A percentile compares a stretch with the other conserved stretches of the same genome.
Conservation (phyloP, 2,797 vertebrate species). For the Eptatretus atami region DNA sequence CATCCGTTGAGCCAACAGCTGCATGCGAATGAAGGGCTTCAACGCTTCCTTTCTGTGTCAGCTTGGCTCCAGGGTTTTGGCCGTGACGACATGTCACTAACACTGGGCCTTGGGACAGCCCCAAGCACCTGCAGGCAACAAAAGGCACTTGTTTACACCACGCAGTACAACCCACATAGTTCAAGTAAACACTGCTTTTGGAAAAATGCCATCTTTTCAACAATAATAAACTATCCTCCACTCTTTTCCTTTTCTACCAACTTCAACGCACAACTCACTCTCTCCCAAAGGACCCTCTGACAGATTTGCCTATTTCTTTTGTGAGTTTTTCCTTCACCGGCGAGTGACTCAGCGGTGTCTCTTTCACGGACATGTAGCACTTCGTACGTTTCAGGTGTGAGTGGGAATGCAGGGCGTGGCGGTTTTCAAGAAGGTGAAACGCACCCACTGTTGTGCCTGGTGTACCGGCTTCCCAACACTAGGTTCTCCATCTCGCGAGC, state of each 20-base stretch:
- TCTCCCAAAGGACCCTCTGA: slow-evolving; percentile 94
- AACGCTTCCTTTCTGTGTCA: slow-evolving; percentile 83
- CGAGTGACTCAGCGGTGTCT: slow-evolving; percentile 75
- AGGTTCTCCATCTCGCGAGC: background rate
- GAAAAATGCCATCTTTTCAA: too few relatives aligned
- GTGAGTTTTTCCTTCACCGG: slow-evolving; percentile 93
- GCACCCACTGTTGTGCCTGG: background rate
- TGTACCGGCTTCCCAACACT: background rate
- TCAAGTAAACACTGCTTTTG: too few relatives aligned
- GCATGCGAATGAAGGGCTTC: slow-evolving; percentile 98
- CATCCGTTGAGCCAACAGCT: slow-evolving; percentile 80
- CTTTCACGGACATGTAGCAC: slow-evolving; percentile 96
- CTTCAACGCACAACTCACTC: slow-evolving; percentile 24
- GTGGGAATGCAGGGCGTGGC: slow-evolving; percentile 58
- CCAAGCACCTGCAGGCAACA: slow-evolving; percentile 35
- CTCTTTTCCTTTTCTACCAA: too few relatives aligned
- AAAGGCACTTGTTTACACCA: slow-evolving; percentile 18
- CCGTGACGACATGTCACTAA: slow-evolving; percentile 89
- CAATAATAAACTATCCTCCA: too few relatives aligned
- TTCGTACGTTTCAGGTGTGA: slow-evolving; percentile 90
- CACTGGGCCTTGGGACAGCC: slow-evolving; percentile 85
- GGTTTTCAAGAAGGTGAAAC: slow-evolving; percentile 24
- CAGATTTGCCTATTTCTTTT: slow-evolving; percentile 96
- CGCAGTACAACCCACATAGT: too few relatives aligned
- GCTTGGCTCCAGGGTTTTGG: slow-evolving; percentile 96